Evolutionary conservation across 2,888 invertebrate genomes (phyloP).

Genomic region (Callinectes sapidus): DNA sequence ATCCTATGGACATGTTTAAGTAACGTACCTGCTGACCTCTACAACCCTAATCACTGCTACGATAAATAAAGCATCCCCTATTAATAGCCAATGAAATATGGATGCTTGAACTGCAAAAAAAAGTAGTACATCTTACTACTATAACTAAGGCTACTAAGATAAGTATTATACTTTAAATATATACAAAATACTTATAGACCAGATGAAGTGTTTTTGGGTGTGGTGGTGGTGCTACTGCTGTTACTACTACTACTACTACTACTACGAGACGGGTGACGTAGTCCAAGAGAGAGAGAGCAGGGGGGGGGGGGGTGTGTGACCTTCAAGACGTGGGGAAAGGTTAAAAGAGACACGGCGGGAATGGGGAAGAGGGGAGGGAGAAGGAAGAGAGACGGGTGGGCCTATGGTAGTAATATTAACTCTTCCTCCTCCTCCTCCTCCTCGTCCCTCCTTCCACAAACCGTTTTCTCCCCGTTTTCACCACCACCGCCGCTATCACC

Average conservation of each 20-base stretch:
- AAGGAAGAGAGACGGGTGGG: neutral
- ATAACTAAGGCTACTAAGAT: neutral
- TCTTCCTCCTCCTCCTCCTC: neutral
- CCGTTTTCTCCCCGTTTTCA: neutral
- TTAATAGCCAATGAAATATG: too few species aligned
- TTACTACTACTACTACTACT: neutral
- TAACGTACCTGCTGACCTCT: neutral
- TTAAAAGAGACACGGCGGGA: neutral
- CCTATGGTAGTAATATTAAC: conserved; percentile 2
- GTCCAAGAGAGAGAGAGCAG: neutral
- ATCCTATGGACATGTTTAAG: neutral
- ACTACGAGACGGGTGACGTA: neutral
- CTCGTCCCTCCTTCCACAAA: neutral
- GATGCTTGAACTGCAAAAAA: neutral
- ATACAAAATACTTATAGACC: neutral
- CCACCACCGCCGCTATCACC: neutral
- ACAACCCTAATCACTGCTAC: neutral
- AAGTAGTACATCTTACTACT: neutral
- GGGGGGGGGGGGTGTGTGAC: neutral
- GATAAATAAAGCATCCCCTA: neutral
- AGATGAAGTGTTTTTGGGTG: neutral
- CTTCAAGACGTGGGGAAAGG: neutral
- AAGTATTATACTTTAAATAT: neutral
- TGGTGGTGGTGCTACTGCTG: too few species aligned
- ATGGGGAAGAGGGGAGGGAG: neutral